Conservation (phyloP, 2,113 vertebrate genomes). For the Rhineura floridana region DNA sequence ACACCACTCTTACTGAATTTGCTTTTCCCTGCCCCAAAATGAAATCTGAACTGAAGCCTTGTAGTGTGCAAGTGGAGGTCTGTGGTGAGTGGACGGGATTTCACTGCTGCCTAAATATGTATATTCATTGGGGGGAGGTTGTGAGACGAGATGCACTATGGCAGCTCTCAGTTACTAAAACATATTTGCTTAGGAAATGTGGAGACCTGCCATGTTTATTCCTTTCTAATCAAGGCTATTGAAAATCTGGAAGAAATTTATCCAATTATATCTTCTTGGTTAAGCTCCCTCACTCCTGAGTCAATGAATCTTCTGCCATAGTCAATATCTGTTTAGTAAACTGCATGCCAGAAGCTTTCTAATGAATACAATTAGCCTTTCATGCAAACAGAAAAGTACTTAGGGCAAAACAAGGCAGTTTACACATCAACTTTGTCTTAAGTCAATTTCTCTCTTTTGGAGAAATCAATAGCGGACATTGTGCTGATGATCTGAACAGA, state of each 20-base stretch:
- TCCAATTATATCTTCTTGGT: slow-evolving; percentile 10
- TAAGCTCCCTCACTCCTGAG: slow-evolving; percentile 41
- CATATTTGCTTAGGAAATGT: slow-evolving; percentile 33
- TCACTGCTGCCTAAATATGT: background rate
- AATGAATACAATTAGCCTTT: slow-evolving; percentile 31
- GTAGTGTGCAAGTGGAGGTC: too few species aligned
- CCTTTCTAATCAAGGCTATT: slow-evolving; percentile 53
- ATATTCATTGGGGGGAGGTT: background rate
- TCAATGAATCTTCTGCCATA: slow-evolving; percentile 39
- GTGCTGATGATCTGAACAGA: background rate
- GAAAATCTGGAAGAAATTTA: slow-evolving; percentile 37
- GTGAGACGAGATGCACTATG: background rate
- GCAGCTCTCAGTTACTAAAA: slow-evolving; percentile 41
- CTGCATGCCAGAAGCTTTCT: slow-evolving; percentile 12
- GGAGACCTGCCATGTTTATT: slow-evolving; percentile 34
- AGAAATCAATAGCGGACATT: slow-evolving; percentile 19
- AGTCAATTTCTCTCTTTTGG: slow-evolving; percentile 27
- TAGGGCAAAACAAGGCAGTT: slow-evolving; percentile 25
- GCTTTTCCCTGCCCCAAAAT: background rate
- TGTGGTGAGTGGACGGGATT: too few species aligned
- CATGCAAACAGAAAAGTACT: slow-evolving; percentile 36
- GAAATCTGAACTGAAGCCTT: background rate
- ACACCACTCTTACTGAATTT: background rate
- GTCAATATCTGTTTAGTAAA: slow-evolving; percentile 25
- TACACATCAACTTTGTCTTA: slow-evolving; percentile 20